Base-by-base conservation (phyloP, 2,797 vertebrate genomes). In the Helicolenus hilgendorfi region DNA sequence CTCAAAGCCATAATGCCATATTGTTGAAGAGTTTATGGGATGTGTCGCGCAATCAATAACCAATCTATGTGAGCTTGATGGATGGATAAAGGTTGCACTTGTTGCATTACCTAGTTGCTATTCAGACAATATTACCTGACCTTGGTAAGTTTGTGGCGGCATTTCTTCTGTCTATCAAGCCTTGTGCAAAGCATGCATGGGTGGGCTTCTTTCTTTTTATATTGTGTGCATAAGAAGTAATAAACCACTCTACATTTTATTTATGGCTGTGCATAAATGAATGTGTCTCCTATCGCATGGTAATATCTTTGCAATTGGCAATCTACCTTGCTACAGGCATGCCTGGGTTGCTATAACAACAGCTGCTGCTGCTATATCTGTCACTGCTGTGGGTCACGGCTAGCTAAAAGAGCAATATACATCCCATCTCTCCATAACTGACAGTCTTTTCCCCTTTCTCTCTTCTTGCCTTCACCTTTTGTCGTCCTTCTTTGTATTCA, bases 301-400 rank as follows among this genome's bases (percentile, higher is more conserved):
- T 89, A 75, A 85, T 72, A 73, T 89, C 73, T 84, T 70, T 60
- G 64, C 72, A 77, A 55, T 22, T 55, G 74, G 76, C 77, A 76
- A 81, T 92, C 84, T 84, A 85, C 88, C 78, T 82, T 70, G 74
- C 81, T 83, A 77, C 76, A 84, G 84, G 64, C 91, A 86, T 86
- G 89, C 77, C 79, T 86, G 67, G 69, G 95, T 97, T 95, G 94
- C 94, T 90, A 94, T 97, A 92, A 96, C 95, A 96, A 97, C 95
- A 89, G 94, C 89, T 89, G 92, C 92, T 94, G 90, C 94, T 94
- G 89, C 93, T 93, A 87, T 92, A 94, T 93, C 89, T 83, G 88
- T 95, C 91, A 81, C 83, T 76, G 86, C 92, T 85, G 78, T 85
- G 80, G 91, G 92, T 95, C 91, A 87, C 15, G 22, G 83, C 64